Evolutionary conservation across 1,140 invertebrate genomes (phyloP).

Genomic region (Lepidotrigona ventralis): DNA sequence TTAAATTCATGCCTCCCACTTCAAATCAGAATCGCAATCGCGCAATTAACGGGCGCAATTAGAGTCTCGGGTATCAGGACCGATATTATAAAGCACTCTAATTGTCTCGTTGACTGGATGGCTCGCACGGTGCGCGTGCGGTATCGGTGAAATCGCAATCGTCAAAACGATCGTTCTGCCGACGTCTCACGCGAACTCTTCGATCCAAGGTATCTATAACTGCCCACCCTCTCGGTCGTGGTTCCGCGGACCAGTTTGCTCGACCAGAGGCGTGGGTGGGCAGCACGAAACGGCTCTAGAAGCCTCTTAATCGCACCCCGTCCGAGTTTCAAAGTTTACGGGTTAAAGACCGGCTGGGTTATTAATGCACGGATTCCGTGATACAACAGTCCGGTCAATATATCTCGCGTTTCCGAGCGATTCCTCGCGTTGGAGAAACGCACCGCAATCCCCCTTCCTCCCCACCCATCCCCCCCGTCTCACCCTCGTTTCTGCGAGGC

Average conservation of each 20-base stretch:
- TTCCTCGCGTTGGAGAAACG: constrained; percentile 51
- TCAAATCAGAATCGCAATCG: constrained; percentile 12
- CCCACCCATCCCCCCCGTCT: neutral
- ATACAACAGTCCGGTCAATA: constrained; percentile 67
- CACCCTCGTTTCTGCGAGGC: neutral
- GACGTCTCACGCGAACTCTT: constrained; percentile 64
- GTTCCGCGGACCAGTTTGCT: constrained; percentile 36
- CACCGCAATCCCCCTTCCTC: neutral
- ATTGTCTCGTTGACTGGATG: constrained; percentile 58
- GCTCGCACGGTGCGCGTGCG: constrained; percentile 34
- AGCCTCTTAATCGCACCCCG: constrained; percentile 73
- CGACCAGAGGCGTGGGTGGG: constrained; percentile 43
- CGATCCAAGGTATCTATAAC: constrained; percentile 62
- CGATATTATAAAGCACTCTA: constrained; percentile 61
- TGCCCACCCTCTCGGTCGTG: constrained; percentile 8
- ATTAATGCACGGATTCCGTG: constrained; percentile 74
- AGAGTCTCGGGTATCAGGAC: constrained; percentile 42
- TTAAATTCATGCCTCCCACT: constrained; percentile 11
- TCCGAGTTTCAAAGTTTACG: constrained; percentile 73
- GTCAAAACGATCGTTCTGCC: constrained; percentile 62
- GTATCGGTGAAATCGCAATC: constrained; percentile 54
- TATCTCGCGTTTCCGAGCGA: constrained; percentile 69
- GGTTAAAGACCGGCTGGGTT: constrained; percentile 70
- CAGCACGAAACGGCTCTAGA: constrained; percentile 63
- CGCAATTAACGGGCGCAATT: constrained; percentile 42